Base-by-base conservation (phyloP, 1,140 invertebrate species). In the Bombus ignitus region DNA sequence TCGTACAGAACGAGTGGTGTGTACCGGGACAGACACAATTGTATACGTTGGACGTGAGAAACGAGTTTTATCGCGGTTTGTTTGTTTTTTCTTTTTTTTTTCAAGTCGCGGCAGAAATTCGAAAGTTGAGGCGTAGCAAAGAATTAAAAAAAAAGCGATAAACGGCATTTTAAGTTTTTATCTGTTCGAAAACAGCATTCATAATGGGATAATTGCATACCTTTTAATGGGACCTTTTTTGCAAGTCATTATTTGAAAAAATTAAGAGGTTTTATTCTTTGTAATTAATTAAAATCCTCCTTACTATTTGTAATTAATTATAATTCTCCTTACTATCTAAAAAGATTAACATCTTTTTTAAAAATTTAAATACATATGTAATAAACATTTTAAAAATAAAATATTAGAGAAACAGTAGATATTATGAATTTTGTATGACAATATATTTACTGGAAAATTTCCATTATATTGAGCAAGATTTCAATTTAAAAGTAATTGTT, bases 31-130 rank as follows among this genome's bases (percentile, higher is more conserved):
- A 32, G 12, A 37, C 57, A 8, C 25, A 72, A 59, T 78, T 78
- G 47, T 70, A 22, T 42, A 57, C 22, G 25, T 42, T 68, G 37
- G n/a, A 78, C 35, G 47, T 15, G 53, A 25, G 42, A 44, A 82
- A 71, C 71, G 25, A 70, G 39, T 83, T 78, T 83, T 70, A 83
- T 78, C 65, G 71, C 37, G 37, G 44, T 83, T 57, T 35, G 42
- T 10, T 76, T 76, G 42, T 66, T 66, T 76, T 28, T 66, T 66
- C 66, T 18, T 35, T 73, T 70, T 70, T 70, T 44, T 83, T 77
- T 53, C 22, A 35, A 32, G 3, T 12, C 42, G 35, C 3, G 44
- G 3, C 18, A 37, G 22, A 65, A 53, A 78, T 42, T 83, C 37
- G 74, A 83, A 83, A 83, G 62, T 77, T 28, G 65, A 57, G 22